Evolutionary conservation across 2,113 vertebrate genomes (phyloP).

Genomic region (Dasyprocta punctata): DNA sequence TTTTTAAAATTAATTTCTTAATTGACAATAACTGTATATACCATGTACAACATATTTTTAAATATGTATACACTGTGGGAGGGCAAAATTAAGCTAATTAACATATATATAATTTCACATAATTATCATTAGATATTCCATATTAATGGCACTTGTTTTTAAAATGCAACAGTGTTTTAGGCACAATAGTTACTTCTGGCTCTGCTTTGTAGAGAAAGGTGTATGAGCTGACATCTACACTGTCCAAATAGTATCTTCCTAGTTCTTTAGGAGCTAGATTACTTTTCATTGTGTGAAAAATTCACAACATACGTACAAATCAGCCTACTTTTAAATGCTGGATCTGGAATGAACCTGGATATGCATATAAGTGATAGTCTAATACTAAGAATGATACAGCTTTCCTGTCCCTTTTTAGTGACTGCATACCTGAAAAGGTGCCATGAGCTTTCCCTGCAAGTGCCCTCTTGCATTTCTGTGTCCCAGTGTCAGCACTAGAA

Average conservation of each 20-base stretch:
- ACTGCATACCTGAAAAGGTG: conserved; percentile 31
- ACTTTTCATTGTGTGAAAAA: background rate
- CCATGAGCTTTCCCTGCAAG: background rate
- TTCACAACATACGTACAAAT: conserved; percentile 25
- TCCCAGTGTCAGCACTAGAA: background rate
- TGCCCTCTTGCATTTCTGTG: background rate
- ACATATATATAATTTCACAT: conserved; percentile 21
- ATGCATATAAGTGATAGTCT: conserved; percentile 24
- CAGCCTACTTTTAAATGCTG: conserved; percentile 25
- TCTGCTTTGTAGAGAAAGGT: conserved; percentile 72
- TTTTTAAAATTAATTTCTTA: conserved; percentile 50
- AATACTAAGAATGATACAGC: fast-evolving
- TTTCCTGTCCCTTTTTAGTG: background rate
- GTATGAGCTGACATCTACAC: conserved; percentile 37
- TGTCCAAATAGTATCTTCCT: background rate
- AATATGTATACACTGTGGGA: background rate
- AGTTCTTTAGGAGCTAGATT: conserved; percentile 32
- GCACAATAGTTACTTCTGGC: conserved; percentile 79
- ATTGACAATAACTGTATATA: conserved; percentile 13
- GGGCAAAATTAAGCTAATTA: conserved; percentile 1
- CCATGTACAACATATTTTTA: background rate
- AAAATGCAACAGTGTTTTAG: conserved; percentile 69
- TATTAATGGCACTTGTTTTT: conserved; percentile 87
- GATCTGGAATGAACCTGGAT: background rate
- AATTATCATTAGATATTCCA: conserved; percentile 69